phyloP scores from a whole-genome alignment of 2,888 invertebrate genomes.

The Cetonia aurata region DNA sequence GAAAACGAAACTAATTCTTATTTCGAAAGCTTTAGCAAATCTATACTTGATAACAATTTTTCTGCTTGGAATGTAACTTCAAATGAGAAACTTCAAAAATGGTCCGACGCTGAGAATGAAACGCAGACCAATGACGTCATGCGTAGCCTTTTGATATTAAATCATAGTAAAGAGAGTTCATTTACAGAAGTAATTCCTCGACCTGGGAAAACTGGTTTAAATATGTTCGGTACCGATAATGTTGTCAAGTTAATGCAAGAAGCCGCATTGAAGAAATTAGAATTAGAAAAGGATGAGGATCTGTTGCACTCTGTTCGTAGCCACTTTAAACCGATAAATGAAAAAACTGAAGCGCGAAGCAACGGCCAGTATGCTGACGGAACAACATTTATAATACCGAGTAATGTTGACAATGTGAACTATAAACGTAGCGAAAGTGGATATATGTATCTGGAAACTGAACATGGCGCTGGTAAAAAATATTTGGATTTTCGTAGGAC shows the following conservation, averaged over 20 bases:
- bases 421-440: constrained; percentile 78
- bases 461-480: constrained; percentile 66
- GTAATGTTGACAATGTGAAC: constrained; percentile 73
- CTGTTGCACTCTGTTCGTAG: constrained; percentile 74
- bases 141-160: constrained; percentile 69
- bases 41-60: constrained; percentile 28
- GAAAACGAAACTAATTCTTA: constrained; percentile 63
- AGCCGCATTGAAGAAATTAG: constrained; percentile 38
- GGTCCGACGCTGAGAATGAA: constrained; percentile 58
- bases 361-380: constrained; percentile 76
- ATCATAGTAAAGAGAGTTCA: constrained; percentile 74
- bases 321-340: constrained; percentile 85
- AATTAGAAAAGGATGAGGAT: constrained; percentile 49
- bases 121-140: constrained; percentile 53
- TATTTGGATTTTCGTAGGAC: constrained; percentile 70
- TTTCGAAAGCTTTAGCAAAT: constrained; percentile 64
- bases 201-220: constrained; percentile 47
- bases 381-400: constrained; percentile 77
- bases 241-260: constrained; percentile 41
- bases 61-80: constrained; percentile 34
- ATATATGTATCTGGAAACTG: constrained; percentile 71
- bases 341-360: constrained; percentile 60
- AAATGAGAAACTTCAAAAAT: constrained; percentile 56
- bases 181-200: constrained; percentile 73
- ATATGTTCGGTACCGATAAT: constrained; percentile 46